A percentile compares a stretch with the other conserved stretches of the same genome.
Conservation (phyloP, 2,888 invertebrate genomes). For the Lumbricus terrestris region DNA sequence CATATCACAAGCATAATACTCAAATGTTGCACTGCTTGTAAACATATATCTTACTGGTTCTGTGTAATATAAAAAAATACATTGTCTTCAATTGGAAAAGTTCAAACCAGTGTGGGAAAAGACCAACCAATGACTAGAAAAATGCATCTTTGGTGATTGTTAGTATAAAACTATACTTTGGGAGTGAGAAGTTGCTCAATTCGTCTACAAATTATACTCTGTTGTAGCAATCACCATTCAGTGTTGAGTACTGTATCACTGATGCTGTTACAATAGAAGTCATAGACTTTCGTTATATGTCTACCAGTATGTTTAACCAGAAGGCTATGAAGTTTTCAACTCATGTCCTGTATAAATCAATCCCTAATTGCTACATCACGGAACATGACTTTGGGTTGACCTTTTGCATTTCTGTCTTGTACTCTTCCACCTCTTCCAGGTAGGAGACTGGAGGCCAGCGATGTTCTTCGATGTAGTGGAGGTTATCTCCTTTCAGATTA, state of each 20-base stretch:
- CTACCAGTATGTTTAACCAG: no score
- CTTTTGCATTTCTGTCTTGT: constrained; percentile 38
- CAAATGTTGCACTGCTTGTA: no score
- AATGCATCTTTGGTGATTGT: no score
- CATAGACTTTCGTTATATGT: background rate
- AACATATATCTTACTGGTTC: no score
- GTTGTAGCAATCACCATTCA: background rate
- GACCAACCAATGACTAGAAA: no score
- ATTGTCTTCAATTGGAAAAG: no score
- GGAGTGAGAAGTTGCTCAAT: background rate
- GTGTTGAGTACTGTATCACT: no score
- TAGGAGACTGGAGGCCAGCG: constrained; percentile 54
- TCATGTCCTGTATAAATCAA: background rate
- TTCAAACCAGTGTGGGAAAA: no score
- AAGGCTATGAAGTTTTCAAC: background rate
- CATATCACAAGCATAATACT: no score
- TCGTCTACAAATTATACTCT: background rate
- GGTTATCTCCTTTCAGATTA: constrained; percentile 43
- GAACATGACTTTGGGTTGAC: background rate
- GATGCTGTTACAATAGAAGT: background rate
- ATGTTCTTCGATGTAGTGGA: constrained; percentile 46
- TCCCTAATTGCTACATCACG: constrained; percentile 12
- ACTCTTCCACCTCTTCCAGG: constrained; percentile 48
- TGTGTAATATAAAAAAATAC: no score
- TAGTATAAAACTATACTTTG: background rate